Evolutionary conservation across 2,113 vertebrate genomes (phyloP).

Genomic region (Argyrosomus japonicus): DNA sequence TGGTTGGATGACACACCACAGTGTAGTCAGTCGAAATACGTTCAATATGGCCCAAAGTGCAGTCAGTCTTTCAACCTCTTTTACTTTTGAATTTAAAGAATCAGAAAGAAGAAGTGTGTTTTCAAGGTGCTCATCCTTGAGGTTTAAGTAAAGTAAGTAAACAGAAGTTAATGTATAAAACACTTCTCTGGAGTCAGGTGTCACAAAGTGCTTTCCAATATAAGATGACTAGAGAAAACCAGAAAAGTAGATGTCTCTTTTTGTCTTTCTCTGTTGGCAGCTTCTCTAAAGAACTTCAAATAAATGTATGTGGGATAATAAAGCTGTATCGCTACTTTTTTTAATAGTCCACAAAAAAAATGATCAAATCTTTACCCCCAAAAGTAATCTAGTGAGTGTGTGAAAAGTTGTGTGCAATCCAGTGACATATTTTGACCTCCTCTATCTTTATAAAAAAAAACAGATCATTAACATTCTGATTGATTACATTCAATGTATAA

Average conservation of each 20-base stretch:
- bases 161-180: neutral
- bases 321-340: neutral
- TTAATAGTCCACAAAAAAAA: constrained; percentile 9
- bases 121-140: neutral
- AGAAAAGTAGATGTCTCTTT: neutral
- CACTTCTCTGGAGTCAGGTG: neutral
- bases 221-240: neutral
- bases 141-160: neutral
- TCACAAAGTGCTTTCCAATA: neutral
- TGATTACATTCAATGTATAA: constrained; percentile 16
- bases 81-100: neutral
- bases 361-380: neutral
- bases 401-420: neutral
- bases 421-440: constrained; percentile 20
- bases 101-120: no score
- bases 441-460: constrained; percentile 28
- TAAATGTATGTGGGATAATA: neutral
- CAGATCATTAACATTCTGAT: constrained; percentile 15
- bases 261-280: neutral
- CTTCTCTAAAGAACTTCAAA: neutral
- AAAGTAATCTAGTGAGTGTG: neutral
- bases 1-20: no score
- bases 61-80: neutral
- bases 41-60: no score
- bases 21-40: no score